A percentile compares a stretch with the other conserved stretches of the same genome.
These are phyloP conservation scores for Phaenicophaeus curvirostris DNA, from an alignment of 2,797 vertebrate species.

Conservation along the genomic window DNA sequence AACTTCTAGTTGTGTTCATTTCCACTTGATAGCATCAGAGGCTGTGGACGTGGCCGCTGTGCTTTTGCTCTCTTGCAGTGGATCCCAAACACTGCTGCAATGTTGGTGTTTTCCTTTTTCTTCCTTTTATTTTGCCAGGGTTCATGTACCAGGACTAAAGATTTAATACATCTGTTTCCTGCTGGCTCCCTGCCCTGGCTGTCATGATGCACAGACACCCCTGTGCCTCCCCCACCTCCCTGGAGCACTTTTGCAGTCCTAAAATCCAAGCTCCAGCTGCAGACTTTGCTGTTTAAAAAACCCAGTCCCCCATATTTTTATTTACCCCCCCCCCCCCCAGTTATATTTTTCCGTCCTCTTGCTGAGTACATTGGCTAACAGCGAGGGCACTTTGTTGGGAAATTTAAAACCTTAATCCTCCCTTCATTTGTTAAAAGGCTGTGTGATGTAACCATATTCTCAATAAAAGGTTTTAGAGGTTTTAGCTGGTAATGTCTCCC, in stretches of 20 bases:
- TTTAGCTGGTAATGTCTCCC: constrained; percentile 53
- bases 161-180: constrained; percentile 63
- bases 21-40: neutral
- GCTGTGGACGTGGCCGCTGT: neutral
- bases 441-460: constrained; percentile 52
- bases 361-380: neutral
- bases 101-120: neutral
- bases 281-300: neutral
- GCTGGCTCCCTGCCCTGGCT: neutral
- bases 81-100: neutral
- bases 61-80: neutral
- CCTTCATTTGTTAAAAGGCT: constrained; percentile 33
- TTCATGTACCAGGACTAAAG: neutral
- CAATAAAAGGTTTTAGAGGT: constrained; percentile 56
- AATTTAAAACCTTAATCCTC: constrained; percentile 59
- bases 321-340: too few species aligned
- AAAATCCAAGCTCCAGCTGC: neutral
- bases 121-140: neutral
- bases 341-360: neutral
- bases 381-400: neutral
- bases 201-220: neutral
- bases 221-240: neutral
- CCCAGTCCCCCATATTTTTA: neutral
- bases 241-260: neutral
- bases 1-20: neutral